phyloP scores from a whole-genome alignment of 1,140 invertebrate genomes.

The Drosophila lacteicornis region DNA sequence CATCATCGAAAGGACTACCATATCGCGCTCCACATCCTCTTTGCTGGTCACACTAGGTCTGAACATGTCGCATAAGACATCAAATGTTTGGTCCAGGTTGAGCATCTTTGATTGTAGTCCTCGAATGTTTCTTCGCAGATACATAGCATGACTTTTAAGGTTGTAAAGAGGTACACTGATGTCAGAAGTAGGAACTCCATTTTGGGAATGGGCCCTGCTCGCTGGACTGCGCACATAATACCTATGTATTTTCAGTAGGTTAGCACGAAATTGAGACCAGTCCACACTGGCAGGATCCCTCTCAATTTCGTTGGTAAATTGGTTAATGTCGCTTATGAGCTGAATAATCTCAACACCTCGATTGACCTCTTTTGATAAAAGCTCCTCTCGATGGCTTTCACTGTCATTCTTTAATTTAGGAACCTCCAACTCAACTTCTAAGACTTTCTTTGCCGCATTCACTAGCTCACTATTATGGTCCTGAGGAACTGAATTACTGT shows the following conservation, averaged over 20 bases:
- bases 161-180: neutral
- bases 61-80: constrained; percentile 29
- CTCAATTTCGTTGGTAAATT: constrained; percentile 34
- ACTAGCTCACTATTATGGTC: neutral
- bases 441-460: neutral
- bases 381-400: neutral
- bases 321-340: constrained; percentile 42
- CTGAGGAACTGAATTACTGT: too few relatives aligned
- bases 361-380: neutral
- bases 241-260: constrained; percentile 40
- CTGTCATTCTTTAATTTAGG: neutral
- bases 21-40: constrained; percentile 30
- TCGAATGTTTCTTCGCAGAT: neutral
- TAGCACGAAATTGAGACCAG: constrained; percentile 45
- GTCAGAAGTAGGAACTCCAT: neutral
- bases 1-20: constrained; percentile 23
- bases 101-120: constrained; percentile 30
- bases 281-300: constrained; percentile 10
- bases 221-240: constrained; percentile 18
- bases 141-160: neutral
- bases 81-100: constrained; percentile 15
- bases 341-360: neutral
- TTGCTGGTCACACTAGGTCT: constrained; percentile 12
- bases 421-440: neutral
- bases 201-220: neutral